Conservation (phyloP, 2,888 invertebrate genomes). For the Dysmachus trigonus region DNA sequence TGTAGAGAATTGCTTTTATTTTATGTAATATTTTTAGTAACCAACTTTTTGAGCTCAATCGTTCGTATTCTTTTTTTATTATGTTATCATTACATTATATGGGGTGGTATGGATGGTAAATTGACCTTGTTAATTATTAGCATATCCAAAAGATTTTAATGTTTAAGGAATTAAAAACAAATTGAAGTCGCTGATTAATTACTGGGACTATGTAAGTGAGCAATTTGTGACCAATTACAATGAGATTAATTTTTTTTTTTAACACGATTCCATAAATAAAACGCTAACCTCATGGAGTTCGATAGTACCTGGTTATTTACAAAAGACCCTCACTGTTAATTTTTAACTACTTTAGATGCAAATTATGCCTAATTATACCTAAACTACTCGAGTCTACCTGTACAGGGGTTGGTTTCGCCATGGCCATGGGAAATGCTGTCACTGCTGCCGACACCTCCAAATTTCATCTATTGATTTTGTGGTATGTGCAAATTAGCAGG, state of each 20-base stretch:
- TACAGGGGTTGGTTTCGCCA: conserved; percentile 20
- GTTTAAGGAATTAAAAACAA: not conserved
- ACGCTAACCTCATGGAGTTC: not conserved
- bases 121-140: too few relatives aligned
- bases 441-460: not conserved
- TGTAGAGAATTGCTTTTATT: too few relatives aligned
- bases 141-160: not conserved
- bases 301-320: not conserved
- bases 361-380: not conserved
- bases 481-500: conserved; percentile 21
- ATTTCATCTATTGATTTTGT: conserved; percentile 43
- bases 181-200: not conserved
- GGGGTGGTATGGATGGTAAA: too few relatives aligned
- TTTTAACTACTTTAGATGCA: not conserved
- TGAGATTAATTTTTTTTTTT: not conserved
- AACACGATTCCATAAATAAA: not conserved
- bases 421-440: not conserved
- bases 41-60: too few relatives aligned
- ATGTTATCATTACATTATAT: too few relatives aligned
- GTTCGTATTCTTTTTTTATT: too few relatives aligned
- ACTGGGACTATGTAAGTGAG: not conserved
- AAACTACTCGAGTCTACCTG: conserved; percentile 18
- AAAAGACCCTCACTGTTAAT: conserved; percentile 8
- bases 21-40: too few relatives aligned
- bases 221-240: not conserved